phyloP scores from a whole-genome alignment of 2,113 vertebrate species.

The Pyrgilauda ruficollis region DNA sequence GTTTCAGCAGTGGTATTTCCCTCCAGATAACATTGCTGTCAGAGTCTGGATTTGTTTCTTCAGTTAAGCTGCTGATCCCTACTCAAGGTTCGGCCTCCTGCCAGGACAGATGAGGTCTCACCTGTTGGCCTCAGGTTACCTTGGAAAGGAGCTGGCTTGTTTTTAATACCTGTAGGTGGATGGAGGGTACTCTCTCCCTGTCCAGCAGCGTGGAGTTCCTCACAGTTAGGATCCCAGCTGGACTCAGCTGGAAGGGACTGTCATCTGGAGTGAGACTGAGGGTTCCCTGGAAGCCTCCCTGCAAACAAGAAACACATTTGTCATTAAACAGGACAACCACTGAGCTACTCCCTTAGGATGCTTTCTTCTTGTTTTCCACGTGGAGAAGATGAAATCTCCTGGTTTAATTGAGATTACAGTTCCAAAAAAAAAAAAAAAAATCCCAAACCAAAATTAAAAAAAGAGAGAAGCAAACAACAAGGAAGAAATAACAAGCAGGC shows the following conservation, averaged over 20 bases:
- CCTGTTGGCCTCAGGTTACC: neutral
- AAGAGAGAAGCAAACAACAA: neutral
- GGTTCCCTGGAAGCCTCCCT: conserved; percentile 79
- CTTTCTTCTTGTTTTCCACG: neutral
- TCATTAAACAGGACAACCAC: neutral
- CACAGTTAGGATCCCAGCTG: conserved; percentile 71
- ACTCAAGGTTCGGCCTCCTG: neutral
- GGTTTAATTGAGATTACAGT: neutral
- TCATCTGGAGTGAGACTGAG: conserved; percentile 63
- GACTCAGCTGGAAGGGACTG: conserved; percentile 68
- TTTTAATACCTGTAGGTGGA: conserved; percentile 70
- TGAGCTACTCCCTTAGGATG: neutral
- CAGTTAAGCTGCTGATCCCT: neutral
- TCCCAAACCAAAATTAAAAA: neutral
- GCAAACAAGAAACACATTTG: neutral
- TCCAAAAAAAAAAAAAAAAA: neutral
- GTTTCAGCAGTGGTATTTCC: neutral
- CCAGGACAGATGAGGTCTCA: neutral
- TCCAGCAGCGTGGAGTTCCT: conserved; percentile 66
- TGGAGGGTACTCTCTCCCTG: conserved; percentile 53
- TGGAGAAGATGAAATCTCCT: neutral
- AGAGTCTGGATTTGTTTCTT: neutral
- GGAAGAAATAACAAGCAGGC: neutral
- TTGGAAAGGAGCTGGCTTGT: neutral
- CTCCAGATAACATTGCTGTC: neutral